phyloP scores from a whole-genome alignment of 1,140 invertebrate species.

The Bombus balteatus region DNA sequence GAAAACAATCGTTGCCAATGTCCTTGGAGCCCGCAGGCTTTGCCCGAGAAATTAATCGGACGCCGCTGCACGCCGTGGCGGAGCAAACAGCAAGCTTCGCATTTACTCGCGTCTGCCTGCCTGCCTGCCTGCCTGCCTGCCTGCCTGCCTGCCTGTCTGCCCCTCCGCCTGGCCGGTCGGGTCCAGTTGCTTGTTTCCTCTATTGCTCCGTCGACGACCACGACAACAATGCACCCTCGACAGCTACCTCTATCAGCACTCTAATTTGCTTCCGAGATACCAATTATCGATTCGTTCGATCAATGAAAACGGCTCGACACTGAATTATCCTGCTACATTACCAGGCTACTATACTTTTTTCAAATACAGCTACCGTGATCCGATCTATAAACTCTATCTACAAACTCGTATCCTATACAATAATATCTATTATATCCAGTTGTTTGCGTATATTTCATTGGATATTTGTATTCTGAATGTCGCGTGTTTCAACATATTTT shows the following conservation, averaged over 20 bases:
- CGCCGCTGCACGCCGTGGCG: slow-evolving; percentile 50
- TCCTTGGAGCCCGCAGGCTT: slow-evolving; percentile 67
- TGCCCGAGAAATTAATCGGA: slow-evolving; percentile 68
- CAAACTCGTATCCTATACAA: too few relatives aligned
- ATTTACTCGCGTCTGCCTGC: slow-evolving; percentile 56
- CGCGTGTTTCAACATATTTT: neutral
- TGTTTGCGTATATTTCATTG: neutral
- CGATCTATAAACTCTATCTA: too few relatives aligned
- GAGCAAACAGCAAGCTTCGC: slow-evolving; percentile 62
- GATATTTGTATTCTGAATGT: neutral
- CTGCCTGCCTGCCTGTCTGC: neutral
- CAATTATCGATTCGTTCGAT: slow-evolving; percentile 36
- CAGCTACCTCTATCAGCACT: slow-evolving; percentile 41
- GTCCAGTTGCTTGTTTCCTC: slow-evolving; percentile 35
- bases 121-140: neutral
- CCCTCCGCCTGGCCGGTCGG: neutral
- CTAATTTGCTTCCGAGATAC: slow-evolving; percentile 55
- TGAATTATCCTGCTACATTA: slow-evolving; percentile 5
- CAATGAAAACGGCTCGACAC: slow-evolving; percentile 3
- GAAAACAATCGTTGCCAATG: slow-evolving; percentile 68
- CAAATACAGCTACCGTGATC: neutral
- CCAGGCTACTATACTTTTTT: neutral
- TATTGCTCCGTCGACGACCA: slow-evolving; percentile 26
- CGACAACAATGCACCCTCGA: slow-evolving; percentile 54
- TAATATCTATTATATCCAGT: neutral